Evolutionary conservation across 2,113 vertebrate species (phyloP).

Genomic region (Amblyornis subalaris): DNA sequence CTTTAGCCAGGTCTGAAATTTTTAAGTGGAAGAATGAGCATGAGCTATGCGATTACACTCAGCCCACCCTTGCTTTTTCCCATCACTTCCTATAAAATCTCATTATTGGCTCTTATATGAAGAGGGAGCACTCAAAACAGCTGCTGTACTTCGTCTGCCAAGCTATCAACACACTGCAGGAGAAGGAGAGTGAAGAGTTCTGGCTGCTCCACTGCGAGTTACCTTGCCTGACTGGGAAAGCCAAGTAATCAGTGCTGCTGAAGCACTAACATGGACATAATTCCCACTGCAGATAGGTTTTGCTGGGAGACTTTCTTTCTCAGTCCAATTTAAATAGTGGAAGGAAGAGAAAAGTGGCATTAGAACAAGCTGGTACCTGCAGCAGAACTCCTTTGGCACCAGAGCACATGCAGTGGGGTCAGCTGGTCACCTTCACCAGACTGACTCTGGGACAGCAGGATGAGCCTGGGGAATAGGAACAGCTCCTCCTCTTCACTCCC

Average conservation of each 20-base stretch:
- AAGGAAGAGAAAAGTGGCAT: background rate
- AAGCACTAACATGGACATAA: background rate
- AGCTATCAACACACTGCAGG: background rate
- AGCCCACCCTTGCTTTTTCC: slow-evolving; percentile 31
- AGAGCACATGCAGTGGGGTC: background rate
- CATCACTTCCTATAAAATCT: background rate
- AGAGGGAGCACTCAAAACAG: slow-evolving; percentile 14
- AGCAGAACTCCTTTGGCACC: background rate
- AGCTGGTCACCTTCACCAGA: background rate
- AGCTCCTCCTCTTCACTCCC: background rate
- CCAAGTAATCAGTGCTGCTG: background rate
- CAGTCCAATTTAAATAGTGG: background rate
- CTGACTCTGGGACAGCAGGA: background rate
- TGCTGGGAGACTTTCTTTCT: background rate
- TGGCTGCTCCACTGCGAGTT: background rate
- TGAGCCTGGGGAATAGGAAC: rapidly evolving
- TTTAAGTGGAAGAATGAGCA: background rate
- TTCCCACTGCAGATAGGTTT: background rate
- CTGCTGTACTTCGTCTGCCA: slow-evolving; percentile 11
- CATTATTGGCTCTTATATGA: background rate
- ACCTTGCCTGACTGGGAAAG: background rate
- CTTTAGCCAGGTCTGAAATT: background rate
- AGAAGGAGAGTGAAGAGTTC: background rate
- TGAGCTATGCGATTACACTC: background rate
- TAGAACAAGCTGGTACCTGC: background rate